Evolutionary conservation across 2,888 invertebrate species (phyloP), one percentile per base, ranked within the genome.

Genomic region (Stenchaetothrips biformis): DNA sequence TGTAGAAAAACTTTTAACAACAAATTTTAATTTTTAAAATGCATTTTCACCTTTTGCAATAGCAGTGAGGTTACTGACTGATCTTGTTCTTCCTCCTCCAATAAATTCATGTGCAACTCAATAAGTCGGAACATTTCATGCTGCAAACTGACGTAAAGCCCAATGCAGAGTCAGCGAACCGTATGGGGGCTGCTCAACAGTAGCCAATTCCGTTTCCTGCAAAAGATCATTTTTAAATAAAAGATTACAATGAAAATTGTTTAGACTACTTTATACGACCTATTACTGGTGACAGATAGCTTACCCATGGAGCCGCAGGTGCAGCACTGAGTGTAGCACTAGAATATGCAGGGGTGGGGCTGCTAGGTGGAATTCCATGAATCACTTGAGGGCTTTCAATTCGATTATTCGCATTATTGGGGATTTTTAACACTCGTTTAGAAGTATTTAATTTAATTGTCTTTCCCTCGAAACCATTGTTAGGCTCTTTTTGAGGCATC

Each of bases 391-490:
- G 88, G 7, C 85, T 84, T 67, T 88, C 88, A 80, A 86, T 83
- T 47, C 85, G 85, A 79, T 86, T 83, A 59, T 87, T 86, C 21
- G 85, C 84, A 0, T 86, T 84, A 81, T 87, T 87, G 62, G 92
- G 92, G 80, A 93, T 89, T 86, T 92, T 92, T 77, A 93, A 90
- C 6, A 93, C 89, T n/a, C 93, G 89, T 85, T 91, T 92, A 0
- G 92, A 92, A 11, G 92, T 92, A 85, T 92, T 92, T 86, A 93
- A 89, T 86, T 92, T 89, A 47, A 93, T 90, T 13, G 93, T 86
- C 83, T 87, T 90, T 80, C 89, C 90, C 79, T 91, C 90, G 80
- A 90, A 88, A 48, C 88, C 88, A 83, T 89, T 83, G 27, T 82
- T 81, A 47, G 82, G 78, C 7, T 82, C 82, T 81, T 84, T 82